Base-by-base conservation (phyloP, 2,113 vertebrate genomes). In the Scolopax mira region DNA sequence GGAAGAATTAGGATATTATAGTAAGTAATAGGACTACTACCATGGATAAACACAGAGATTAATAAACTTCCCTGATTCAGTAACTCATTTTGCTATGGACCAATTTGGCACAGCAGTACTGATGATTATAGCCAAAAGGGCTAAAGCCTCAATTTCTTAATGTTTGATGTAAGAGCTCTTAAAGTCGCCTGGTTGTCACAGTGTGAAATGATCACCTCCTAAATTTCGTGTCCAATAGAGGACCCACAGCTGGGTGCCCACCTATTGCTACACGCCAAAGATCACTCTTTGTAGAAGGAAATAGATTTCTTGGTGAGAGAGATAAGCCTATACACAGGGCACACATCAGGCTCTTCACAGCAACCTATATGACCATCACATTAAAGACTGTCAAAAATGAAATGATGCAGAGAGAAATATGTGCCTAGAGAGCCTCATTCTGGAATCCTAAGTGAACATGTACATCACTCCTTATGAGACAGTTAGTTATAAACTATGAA, bases 361-460 rank as follows among this genome's bases (percentile, higher is more conserved):
- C 10, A 51, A n/a, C 44, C 6, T 1, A 0, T 41, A 31, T 3
- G 39, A 33, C 23, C 31, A 35, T 33, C 30, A 4, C 18, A 30
- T 37, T 79, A 33, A 79, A 71, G 31, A 22, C 37, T 65, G 22
- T 13, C 51, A 79, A 88, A 92, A 90, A 6, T 15, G 6, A 75
- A 88, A 84, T 11, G 3, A 67, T 31, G 16, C 16, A 35, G 51
- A 39, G 8, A 57, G 7, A 37, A 22, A 10, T 35, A 13, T 28
- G 28, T 51, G 25, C 19, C 24, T 48, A 28, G 21, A 41, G 17
- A 66, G 5, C 30, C 7, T 72, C 16, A 37, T 67, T 84, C 41
- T 42, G 41, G 52, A 72, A 52, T 51, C 8, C 6, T 13, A 13
- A 5, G 11, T 23, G 35, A 80, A 52, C 12, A 66, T 1, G 2